Percentiles rank a stretch among this genome's conserved stretches.
These are phyloP conservation scores for Scaptomyza flava DNA, from an alignment of 2,888 invertebrate species.

Conservation along the genomic window DNA sequence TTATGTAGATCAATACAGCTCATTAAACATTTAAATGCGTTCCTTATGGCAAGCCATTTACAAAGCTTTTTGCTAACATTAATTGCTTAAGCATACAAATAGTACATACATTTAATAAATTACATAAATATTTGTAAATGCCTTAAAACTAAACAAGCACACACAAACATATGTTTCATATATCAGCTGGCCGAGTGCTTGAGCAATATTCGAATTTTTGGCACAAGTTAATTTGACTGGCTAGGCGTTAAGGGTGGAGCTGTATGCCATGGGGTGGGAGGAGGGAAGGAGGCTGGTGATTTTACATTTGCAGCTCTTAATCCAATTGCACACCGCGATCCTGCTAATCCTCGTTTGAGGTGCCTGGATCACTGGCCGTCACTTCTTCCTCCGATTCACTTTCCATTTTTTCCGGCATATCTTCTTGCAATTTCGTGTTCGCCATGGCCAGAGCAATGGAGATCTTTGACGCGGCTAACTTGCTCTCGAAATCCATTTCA, in stretches of 20 bases:
- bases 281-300: background rate
- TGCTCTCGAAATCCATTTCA: conserved; percentile 83
- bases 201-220: conserved; percentile 81
- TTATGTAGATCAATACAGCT: conserved; percentile 48
- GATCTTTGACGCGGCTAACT: conserved; percentile 83
- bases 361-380: conserved; percentile 60
- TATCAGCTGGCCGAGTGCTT: conserved; percentile 54
- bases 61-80: conserved; percentile 73
- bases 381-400: conserved; percentile 65
- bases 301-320: conserved; percentile 58
- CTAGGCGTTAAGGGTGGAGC: conserved; percentile 22
- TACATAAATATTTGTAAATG: conserved; percentile 56
- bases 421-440: conserved; percentile 50
- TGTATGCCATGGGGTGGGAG: conserved; percentile 13
- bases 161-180: conserved; percentile 27
- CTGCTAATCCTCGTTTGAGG: conserved; percentile 58
- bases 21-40: conserved; percentile 68
- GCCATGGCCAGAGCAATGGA: conserved; percentile 76
- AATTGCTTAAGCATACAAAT: conserved; percentile 43
- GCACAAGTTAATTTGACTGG: conserved; percentile 81
- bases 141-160: conserved; percentile 55
- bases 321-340: conserved; percentile 72
- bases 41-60: conserved; percentile 76
- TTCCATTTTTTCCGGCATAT: conserved; percentile 29
- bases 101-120: conserved; percentile 61